These are phyloP conservation scores for Brenthis ino DNA, from an alignment of 2,888 invertebrate genomes.

Conservation along the genomic window DNA sequence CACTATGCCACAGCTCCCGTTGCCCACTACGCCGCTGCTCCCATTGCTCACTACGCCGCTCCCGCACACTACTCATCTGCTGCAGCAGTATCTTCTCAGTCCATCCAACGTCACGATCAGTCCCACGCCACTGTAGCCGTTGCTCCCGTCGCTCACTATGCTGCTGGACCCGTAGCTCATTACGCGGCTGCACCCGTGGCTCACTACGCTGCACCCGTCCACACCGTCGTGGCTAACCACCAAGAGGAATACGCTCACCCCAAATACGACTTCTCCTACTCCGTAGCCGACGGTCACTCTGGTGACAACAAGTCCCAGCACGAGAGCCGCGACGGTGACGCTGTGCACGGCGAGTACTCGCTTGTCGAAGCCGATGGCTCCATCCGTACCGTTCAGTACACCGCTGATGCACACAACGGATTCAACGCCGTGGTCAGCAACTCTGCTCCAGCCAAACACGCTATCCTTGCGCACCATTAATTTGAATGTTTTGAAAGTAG, in stretches of 20 bases:
- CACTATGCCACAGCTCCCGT: conserved; percentile 27
- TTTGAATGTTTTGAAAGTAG: too few species aligned
- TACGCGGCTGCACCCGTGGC: conserved; percentile 45
- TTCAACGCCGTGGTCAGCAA: conserved; percentile 51
- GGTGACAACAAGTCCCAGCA: conserved; percentile 82
- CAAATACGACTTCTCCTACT: conserved; percentile 79
- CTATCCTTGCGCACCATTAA: conserved; percentile 30
- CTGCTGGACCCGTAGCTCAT: conserved; percentile 42
- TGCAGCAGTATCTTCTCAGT: conserved; percentile 58
- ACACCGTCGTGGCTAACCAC: conserved; percentile 54
- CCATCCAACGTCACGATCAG: conserved; percentile 70
- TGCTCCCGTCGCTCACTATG: conserved; percentile 48
- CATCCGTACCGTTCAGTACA: conserved; percentile 75
- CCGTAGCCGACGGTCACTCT: conserved; percentile 79
- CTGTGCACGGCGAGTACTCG: conserved; percentile 78
- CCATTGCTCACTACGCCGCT: conserved; percentile 42
- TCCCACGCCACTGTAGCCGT: conserved; percentile 45
- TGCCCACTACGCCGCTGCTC: conserved; percentile 45
- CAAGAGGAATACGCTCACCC: conserved; percentile 66
- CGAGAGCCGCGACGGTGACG: conserved; percentile 80
- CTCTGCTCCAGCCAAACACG: conserved; percentile 40
- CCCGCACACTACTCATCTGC: conserved; percentile 48
- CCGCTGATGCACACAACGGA: conserved; percentile 69
- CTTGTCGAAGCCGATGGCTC: conserved; percentile 73
- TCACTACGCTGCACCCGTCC: conserved; percentile 59